phyloP scores from a whole-genome alignment of 2,797 vertebrate species.

The Pangasius krempfi region DNA sequence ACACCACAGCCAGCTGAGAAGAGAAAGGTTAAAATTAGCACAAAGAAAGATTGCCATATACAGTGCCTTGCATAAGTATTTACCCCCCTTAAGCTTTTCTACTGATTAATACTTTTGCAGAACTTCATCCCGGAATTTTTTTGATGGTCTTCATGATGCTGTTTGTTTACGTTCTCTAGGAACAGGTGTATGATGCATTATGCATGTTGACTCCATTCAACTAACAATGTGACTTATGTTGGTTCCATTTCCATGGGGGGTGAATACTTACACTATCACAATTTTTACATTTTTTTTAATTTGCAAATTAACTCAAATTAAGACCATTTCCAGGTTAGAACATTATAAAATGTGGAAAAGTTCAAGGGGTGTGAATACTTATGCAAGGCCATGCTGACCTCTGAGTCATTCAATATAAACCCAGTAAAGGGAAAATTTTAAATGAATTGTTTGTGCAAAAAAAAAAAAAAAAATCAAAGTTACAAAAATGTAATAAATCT shows the following conservation, averaged over 20 bases:
- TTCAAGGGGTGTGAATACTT: background rate
- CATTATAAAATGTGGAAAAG: background rate
- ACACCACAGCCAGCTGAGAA: background rate
- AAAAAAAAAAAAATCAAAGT: background rate
- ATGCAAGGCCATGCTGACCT: background rate
- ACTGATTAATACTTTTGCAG: background rate
- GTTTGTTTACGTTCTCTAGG: background rate
- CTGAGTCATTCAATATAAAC: background rate
- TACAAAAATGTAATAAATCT: background rate
- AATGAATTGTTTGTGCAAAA: too few species aligned
- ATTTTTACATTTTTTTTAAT: background rate
- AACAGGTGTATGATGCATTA: background rate
- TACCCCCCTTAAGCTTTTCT: background rate
- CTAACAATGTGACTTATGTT: background rate
- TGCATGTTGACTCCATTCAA: background rate
- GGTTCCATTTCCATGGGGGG: background rate
- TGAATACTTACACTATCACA: background rate
- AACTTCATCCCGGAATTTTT: background rate
- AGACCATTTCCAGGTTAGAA: background rate
- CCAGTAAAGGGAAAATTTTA: background rate
- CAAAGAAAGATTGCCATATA: background rate
- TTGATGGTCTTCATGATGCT: background rate
- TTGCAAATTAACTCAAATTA: background rate
- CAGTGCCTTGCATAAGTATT: background rate
- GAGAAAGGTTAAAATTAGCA: background rate